Evolutionary conservation across 1,140 invertebrate species (phyloP).

Genomic region (Penaeus chinensis): DNA sequence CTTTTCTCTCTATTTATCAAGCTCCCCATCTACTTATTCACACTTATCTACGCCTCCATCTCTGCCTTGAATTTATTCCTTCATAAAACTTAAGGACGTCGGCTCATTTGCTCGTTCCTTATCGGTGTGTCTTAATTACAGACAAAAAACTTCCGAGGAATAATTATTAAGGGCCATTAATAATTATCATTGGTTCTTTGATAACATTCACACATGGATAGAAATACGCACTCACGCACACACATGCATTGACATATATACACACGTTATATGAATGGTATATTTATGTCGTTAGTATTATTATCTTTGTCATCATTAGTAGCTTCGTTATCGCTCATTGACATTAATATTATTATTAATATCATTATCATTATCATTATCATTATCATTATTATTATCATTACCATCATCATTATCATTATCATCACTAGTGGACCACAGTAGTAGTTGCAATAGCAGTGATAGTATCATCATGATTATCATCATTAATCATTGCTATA

Average conservation of each 20-base stretch:
- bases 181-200: not conserved
- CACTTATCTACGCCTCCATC: not conserved
- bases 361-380: not conserved
- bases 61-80: too few species aligned
- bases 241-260: not conserved
- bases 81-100: not conserved
- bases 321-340: too few species aligned
- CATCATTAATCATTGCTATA: too few species aligned
- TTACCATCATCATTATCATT: too few species aligned
- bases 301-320: too few species aligned
- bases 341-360: not conserved
- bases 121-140: not conserved
- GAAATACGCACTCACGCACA: slow-evolving; percentile 1
- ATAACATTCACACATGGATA: not conserved
- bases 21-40: not conserved
- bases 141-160: not conserved
- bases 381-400: too few species aligned
- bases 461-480: too few species aligned
- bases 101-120: not conserved
- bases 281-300: too few species aligned
- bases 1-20: not conserved
- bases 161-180: not conserved
- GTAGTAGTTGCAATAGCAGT: too few species aligned
- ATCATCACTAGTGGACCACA: too few species aligned
- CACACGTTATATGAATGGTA: not conserved